Evolutionary conservation across 2,888 invertebrate species (phyloP).

Genomic region (Apotomis capreana): DNA sequence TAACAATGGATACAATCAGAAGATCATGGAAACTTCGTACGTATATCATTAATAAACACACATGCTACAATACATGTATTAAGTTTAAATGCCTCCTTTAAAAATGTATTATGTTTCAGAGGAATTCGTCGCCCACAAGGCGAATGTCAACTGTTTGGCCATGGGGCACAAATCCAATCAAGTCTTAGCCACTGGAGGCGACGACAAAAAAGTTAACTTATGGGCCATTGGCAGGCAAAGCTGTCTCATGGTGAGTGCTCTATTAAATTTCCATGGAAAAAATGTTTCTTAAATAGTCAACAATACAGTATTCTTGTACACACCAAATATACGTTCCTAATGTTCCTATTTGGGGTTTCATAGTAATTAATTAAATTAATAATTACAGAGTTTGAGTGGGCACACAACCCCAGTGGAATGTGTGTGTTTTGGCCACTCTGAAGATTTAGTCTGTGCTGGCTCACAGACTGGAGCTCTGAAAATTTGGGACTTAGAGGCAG

Average conservation of each 20-base stretch:
- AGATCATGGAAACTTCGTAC: slow-evolving; percentile 93
- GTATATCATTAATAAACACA: slow-evolving; percentile 61
- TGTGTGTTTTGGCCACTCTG: slow-evolving; percentile 96
- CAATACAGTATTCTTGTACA: background rate
- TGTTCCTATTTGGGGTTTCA: background rate
- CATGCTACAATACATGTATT: background rate
- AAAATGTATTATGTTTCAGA: slow-evolving; percentile 80
- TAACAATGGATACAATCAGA: slow-evolving; percentile 81
- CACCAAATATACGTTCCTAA: background rate
- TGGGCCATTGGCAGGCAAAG: slow-evolving; percentile 98
- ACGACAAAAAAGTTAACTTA: slow-evolving; percentile 98
- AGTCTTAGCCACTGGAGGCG: slow-evolving; percentile 96
- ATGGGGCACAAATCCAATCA: slow-evolving; percentile 95
- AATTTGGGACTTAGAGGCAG: slow-evolving; percentile 98
- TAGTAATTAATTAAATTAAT: background rate
- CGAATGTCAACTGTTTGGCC: slow-evolving; percentile 94
- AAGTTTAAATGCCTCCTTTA: background rate
- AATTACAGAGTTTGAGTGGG: slow-evolving; percentile 92
- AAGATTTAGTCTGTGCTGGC: slow-evolving; percentile 97
- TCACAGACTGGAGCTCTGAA: slow-evolving; percentile 96
- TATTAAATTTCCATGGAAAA: background rate
- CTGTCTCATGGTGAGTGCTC: slow-evolving; percentile 92
- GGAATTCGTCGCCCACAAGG: slow-evolving; percentile 93
- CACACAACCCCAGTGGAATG: slow-evolving; percentile 97
- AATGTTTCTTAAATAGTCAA: background rate